Evolutionary conservation across 2,888 invertebrate species (phyloP), one percentile per base, ranked within the genome.

Genomic region (Tortricodes alternella): DNA sequence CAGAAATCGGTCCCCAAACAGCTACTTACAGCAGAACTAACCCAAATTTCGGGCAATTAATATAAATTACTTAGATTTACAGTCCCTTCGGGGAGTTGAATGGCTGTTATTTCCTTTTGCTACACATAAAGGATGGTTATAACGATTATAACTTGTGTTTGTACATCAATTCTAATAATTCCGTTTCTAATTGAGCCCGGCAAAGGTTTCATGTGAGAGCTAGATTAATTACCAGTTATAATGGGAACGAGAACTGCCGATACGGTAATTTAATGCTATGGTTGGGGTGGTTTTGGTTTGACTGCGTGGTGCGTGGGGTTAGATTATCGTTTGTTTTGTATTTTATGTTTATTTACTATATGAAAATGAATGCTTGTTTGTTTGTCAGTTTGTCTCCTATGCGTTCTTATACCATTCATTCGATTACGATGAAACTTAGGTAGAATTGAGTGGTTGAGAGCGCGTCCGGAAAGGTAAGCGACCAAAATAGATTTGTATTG

Each of bases 31-130:
- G 73, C 80, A 78, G 81, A 88, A 87, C 85, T 84, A 84, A 76
- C 79, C 76, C 77, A 78, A 83, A 85, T 86, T 82, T 73, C 61
- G 63, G 70, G 69, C 85, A 84, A 88, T 89, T 87, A 86, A 86
- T 89, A 85, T 86, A 84, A 86, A 89, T 89, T 85, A 87, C 81
- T 76, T 77, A 78, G 79, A 86, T 89, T 85, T 86, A 89, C 79
- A 80, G 79, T 83, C 78, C 85, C 84, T 76, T 78, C 65, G 80
- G 81, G 85, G 74, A 74, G 77, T 77, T 79, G 76, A 78, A 81
- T 84, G 78, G 76, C 76, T 74, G 76, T 83, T 82, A 80, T 81
- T 81, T 80, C 78, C 80, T 75, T 71, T 75, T 63, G 63, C 65
- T 69, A 67, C 70, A 63, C 72, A 74, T 78, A 78, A 76, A 76